Base-by-base conservation (phyloP, 2,888 invertebrate species). In the Euphydryas editha region DNA sequence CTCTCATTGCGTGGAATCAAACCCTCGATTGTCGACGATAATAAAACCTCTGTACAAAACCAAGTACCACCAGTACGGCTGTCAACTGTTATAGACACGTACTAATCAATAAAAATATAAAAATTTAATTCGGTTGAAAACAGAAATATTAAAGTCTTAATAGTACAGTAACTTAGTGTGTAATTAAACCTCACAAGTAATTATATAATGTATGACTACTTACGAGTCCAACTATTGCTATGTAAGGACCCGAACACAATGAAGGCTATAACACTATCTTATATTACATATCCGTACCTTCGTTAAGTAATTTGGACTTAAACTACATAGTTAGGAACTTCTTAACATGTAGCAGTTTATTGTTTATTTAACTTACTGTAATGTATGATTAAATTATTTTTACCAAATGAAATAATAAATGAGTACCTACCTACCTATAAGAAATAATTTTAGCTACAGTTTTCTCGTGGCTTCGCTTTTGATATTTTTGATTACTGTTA, bases 261-360 rank as follows among this genome's bases (percentile, higher is more conserved):
- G 21, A 51, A 51, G 21, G 13, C 21, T 51, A 51, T 51, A 51
- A 51, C 24, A 21, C 24, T 24, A 51, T 21, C 54, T 17, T 36
- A 54, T 30, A 17, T 36, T 20, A 47, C 20, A 15, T 51, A 30
- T 15, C 24, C n/a, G 18, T 20, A 18, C 47, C 47, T n/a, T 54
- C 10, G n/a, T 13, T 36, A 10, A 54, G 54, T 36, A 36, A 54
- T 54, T 54, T 36, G n/a, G 11, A n/a, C 54, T 36, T 36, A 36
- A 54, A 54, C 36, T 54, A 54, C 54, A 54, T 54, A 36, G 54
- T 54, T 54, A 54, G 17, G 17, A 36, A 30, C 54, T 54, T 4
- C 54, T n/a, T 54, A 54, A 54, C 54, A 3, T 54, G 21, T 21
- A 49, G 15, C 21, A 15, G 18, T 49, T 21, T 20, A 49, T 13